Evolutionary conservation across 2,888 invertebrate genomes (phyloP).

Genomic region (Chloromyia formosa): DNA sequence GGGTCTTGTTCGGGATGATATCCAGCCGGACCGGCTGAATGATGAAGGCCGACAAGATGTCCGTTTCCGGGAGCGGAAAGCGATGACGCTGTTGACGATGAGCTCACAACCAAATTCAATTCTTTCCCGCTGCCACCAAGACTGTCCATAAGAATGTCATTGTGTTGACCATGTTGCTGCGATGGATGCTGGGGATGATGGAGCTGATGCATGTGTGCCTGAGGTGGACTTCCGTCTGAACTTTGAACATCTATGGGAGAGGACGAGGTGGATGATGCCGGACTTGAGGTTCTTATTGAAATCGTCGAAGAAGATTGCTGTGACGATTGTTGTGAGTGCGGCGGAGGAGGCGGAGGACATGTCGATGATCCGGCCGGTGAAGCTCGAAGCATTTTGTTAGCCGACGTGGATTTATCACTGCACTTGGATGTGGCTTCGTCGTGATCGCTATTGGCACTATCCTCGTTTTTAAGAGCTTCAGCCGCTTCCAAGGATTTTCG

Average conservation of each 20-base stretch:
- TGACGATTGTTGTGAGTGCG: constrained; percentile 62
- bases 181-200: constrained; percentile 51
- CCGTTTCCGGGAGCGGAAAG: constrained; percentile 55
- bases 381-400: constrained; percentile 59
- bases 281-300: constrained; percentile 55
- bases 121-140: constrained; percentile 42
- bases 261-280: constrained; percentile 50
- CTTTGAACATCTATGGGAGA: constrained; percentile 55
- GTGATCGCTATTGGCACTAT: constrained; percentile 70
- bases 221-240: constrained; percentile 56
- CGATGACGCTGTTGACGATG: constrained; percentile 60
- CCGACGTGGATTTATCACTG: constrained; percentile 65
- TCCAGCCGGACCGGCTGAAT: constrained; percentile 46
- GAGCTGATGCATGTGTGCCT: constrained; percentile 53
- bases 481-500: constrained; percentile 98
- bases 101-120: constrained; percentile 51
- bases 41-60: constrained; percentile 35
- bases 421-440: constrained; percentile 68
- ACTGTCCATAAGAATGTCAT: constrained; percentile 45
- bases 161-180: constrained; percentile 50
- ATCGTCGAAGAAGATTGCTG: constrained; percentile 51
- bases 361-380: constrained; percentile 57
- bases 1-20: constrained; percentile 59
- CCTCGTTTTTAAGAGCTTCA: constrained; percentile 86
- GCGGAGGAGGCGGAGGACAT: constrained; percentile 60